Percentiles rank a stretch among this genome's conserved stretches.
These are phyloP conservation scores for Macroglossus sobrinus DNA, from an alignment of 2,113 vertebrate genomes.

Conservation along the genomic window DNA sequence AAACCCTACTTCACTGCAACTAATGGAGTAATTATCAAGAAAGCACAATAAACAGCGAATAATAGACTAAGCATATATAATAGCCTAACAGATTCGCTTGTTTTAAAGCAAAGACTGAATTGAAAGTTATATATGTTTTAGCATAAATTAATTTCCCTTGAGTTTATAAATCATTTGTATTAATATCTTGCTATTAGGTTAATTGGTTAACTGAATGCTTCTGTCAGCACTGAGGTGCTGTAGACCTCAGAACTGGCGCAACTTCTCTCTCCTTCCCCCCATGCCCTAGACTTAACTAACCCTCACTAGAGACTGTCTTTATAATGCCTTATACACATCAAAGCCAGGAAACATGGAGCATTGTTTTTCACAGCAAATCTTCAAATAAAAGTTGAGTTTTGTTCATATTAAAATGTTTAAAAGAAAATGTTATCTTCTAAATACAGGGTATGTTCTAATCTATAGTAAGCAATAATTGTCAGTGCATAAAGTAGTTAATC, in stretches of 20 bases:
- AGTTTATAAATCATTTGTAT: slow-evolving; percentile 74
- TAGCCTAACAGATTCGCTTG: slow-evolving; percentile 38
- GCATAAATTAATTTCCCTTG: slow-evolving; percentile 74
- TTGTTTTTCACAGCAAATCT: slow-evolving; percentile 29
- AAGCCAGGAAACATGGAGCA: neutral
- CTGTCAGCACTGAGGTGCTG: slow-evolving; percentile 10
- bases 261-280: neutral
- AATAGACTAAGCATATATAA: neutral
- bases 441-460: slow-evolving; percentile 27
- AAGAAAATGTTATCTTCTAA: slow-evolving; percentile 27
- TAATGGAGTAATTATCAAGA: slow-evolving; percentile 84
- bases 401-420: slow-evolving; percentile 36
- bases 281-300: neutral
- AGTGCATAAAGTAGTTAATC: neutral
- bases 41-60: slow-evolving; percentile 78
- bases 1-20: slow-evolving; percentile 79
- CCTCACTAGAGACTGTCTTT: neutral
- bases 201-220: slow-evolving; percentile 70
- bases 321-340: slow-evolving; percentile 56
- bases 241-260: neutral
- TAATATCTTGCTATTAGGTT: slow-evolving; percentile 76
- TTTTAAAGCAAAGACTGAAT: slow-evolving; percentile 75
- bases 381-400: slow-evolving; percentile 71
- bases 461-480: slow-evolving; percentile 48
- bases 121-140: slow-evolving; percentile 70